Percentiles rank a stretch among this genome's conserved stretches.
Evolutionary conservation across 2,888 invertebrate species (phyloP).

Genomic region (Erebia epiphron): DNA sequence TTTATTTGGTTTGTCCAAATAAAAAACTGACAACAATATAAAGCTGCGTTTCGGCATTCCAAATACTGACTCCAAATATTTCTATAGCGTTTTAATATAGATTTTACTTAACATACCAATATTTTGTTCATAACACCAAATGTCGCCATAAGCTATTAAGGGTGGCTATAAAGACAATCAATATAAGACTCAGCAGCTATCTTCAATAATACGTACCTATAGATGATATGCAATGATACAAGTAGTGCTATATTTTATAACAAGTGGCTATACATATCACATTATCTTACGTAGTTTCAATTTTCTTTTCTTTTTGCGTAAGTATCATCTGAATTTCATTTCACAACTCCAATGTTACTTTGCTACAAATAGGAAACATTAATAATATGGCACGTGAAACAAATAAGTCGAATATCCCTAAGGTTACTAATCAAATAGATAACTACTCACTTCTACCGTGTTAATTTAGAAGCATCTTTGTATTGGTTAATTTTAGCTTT

Average conservation of each 20-base stretch:
- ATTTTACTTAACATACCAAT: neutral
- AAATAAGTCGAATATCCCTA: constrained; percentile 52
- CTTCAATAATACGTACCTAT: constrained; percentile 36
- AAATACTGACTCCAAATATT: too few relatives aligned
- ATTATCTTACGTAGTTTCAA: constrained; percentile 80
- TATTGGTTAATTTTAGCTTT: neutral
- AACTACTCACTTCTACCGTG: neutral
- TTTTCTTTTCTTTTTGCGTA: constrained; percentile 53
- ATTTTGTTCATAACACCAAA: neutral
- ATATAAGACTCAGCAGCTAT: constrained; percentile 21
- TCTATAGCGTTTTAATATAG: too few relatives aligned
- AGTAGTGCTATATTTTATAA: constrained; percentile 77
- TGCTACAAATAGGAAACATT: constrained; percentile 60
- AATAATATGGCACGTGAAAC: constrained; percentile 77
- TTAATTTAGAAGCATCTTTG: constrained; percentile 5
- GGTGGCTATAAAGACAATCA: neutral
- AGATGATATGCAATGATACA: constrained; percentile 78
- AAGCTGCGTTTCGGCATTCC: too few relatives aligned
- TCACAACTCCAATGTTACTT: constrained; percentile 78
- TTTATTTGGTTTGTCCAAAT: too few relatives aligned
- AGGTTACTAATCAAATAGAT: constrained; percentile 21
- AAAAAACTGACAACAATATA: too few relatives aligned
- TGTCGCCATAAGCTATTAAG: constrained; percentile 24
- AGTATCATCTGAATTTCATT: constrained; percentile 71
- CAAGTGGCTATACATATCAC: constrained; percentile 81